Evolutionary conservation across 2,888 invertebrate genomes (phyloP), one percentile per base, ranked within the genome.

Genomic region (Timema podura): DNA sequence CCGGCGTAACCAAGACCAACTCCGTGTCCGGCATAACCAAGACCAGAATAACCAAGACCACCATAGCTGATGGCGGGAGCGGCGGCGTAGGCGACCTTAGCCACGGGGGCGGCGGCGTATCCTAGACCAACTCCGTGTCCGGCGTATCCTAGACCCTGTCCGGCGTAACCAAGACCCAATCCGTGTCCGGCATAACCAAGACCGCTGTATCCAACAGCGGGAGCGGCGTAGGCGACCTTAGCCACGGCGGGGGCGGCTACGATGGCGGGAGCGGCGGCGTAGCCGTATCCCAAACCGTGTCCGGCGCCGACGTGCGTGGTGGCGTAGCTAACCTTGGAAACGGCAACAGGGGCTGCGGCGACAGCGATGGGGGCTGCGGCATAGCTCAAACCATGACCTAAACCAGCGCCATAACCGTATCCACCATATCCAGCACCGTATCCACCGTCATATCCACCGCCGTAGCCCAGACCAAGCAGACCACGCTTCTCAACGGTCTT

Each of bases 401-500:
- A 30, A 61, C 61, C 61, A 11, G 13, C 44, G 3, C 61, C 61
- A 5, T 61, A n/a, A 9, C 44, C 61, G 2, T 11, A 9, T 30
- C n/a, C 9, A 45, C 61, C 61, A 13, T 61, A 61, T 57, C 57
- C 57, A 44, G 49, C 54, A 15, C 67, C 66, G 30, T 48, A 44
- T 30, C 66, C 68, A 10, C 71, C 61, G n/a, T 74, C 65, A 44
- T 74, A 73, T 0, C 71, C 69, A 15, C 74, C 73, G 47, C 70
- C 70, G 54, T 73, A 73, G 49, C 73, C 72, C 13, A 72, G 66
- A 51, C 72, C 71, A 15, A 68, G 46, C 48, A 75, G 70, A 6
- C 79, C 79, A 59, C 80, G 75, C 74, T 80, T 80, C 10, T 77
- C 74, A 16, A 77, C 76, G 71, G 76, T 77, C 73, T 79, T 79